Evolutionary conservation across 1,140 invertebrate genomes (phyloP).

Genomic region (Sycobia sp.): DNA sequence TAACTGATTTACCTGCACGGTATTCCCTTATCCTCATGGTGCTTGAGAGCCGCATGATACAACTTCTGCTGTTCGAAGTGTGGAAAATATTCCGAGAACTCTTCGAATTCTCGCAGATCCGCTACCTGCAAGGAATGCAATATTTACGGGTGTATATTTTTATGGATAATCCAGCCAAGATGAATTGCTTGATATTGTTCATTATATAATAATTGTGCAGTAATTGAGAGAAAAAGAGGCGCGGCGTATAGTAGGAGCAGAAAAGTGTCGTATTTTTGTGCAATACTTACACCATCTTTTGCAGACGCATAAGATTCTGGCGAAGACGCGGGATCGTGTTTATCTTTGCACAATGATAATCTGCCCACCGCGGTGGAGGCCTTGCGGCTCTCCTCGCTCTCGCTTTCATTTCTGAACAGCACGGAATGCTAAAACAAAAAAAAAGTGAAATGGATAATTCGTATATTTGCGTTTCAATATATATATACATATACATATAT

Average conservation of each 20-base stretch:
- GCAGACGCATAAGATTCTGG: constrained; percentile 94
- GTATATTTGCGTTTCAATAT: not conserved
- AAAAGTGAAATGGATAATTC: too few relatives aligned
- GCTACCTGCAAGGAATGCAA: constrained; percentile 77
- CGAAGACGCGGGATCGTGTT: constrained; percentile 68
- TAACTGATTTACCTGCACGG: constrained; percentile 76
- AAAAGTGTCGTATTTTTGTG: not conserved
- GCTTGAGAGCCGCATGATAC: constrained; percentile 80
- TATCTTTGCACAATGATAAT: constrained; percentile 53
- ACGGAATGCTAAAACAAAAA: constrained; percentile 78
- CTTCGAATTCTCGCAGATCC: constrained; percentile 87
- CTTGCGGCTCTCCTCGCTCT: constrained; percentile 59
- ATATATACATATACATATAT: not conserved
- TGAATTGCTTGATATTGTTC: too few relatives aligned
- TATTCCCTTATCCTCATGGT: constrained; percentile 77
- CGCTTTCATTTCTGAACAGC: constrained; percentile 78
- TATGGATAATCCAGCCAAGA: too few relatives aligned
- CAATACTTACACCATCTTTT: constrained; percentile 76
- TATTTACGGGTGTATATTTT: too few relatives aligned
- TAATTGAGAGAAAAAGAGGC: too few relatives aligned
- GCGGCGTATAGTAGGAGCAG: too few relatives aligned
- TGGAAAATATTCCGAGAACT: constrained; percentile 74
- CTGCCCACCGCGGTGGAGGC: constrained; percentile 51
- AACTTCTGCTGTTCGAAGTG: constrained; percentile 79
- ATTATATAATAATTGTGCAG: too few relatives aligned